A percentile compares a stretch with the other conserved stretches of the same genome.
Conservation (phyloP, 2,888 invertebrate species). For the Lithophane semibrunnea region DNA sequence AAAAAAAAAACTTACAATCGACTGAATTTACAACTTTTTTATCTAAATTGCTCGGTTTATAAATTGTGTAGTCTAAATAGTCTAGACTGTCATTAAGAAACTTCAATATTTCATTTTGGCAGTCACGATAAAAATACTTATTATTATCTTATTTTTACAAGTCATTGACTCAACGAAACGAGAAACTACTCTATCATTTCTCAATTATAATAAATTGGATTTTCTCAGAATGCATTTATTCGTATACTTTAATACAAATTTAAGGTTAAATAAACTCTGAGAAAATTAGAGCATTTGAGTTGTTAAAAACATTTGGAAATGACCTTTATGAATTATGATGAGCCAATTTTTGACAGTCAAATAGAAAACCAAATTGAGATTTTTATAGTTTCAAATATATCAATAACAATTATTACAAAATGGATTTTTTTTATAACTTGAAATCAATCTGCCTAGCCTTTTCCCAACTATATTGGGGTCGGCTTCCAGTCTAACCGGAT, state of each 20-base stretch:
- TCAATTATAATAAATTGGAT: conserved; percentile 30
- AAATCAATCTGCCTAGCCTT: too few relatives aligned
- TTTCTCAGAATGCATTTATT: too few relatives aligned
- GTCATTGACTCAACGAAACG: conserved; percentile 14
- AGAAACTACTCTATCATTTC: conserved; percentile 18
- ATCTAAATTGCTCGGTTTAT: neutral
- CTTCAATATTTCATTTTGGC: conserved; percentile 32
- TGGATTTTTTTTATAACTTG: neutral
- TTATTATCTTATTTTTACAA: conserved; percentile 4
- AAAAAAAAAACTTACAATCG: neutral
- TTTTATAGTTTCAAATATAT: neutral
- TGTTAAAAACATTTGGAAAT: conserved; percentile 1
- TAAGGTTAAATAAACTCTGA: conserved; percentile 1
- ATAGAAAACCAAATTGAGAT: neutral
- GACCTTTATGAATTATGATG: neutral
- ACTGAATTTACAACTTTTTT: neutral
- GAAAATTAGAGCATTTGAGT: neutral
- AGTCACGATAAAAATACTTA: conserved; percentile 23
- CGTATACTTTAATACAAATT: conserved; percentile 2
- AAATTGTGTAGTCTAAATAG: neutral
- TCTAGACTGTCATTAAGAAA: conserved; percentile 15
- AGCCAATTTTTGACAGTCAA: neutral
- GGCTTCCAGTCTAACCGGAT: too few relatives aligned
- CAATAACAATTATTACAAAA: neutral
- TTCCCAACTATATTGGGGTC: too few relatives aligned